Percentiles rank a stretch among this genome's conserved stretches.
Evolutionary conservation across 2,888 invertebrate genomes (phyloP).

Genomic region (Tubulanus polymorphus): DNA sequence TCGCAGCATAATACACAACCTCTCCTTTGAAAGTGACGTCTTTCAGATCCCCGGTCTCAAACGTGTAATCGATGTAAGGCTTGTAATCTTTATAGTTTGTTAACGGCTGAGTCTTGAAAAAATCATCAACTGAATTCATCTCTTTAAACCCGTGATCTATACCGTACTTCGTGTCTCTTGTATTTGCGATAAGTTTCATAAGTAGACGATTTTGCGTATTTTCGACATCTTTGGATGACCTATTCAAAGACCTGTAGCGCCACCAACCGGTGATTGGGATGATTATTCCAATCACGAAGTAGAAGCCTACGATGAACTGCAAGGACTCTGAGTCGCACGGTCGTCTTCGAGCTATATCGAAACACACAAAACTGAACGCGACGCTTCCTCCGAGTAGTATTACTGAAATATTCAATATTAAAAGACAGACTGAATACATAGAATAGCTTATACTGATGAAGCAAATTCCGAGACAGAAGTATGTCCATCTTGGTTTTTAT

Average conservation of each 20-base stretch:
- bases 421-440: no score
- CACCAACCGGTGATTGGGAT: not conserved
- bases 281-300: not conserved
- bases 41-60: not conserved
- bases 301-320: not conserved
- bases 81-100: not conserved
- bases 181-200: not conserved
- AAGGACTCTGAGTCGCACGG: not conserved
- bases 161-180: not conserved
- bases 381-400: not conserved
- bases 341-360: not conserved
- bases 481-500: no score
- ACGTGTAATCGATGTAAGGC: not conserved
- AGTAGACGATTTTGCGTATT: not conserved
- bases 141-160: not conserved
- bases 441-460: no score
- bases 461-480: no score
- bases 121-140: not conserved
- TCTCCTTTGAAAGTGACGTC: not conserved
- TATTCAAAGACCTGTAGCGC: not conserved
- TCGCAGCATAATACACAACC: not conserved
- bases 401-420: no score
- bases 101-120: not conserved
- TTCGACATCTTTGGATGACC: not conserved
- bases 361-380: not conserved